Percentiles rank a stretch among this genome's conserved stretches.
These are phyloP conservation scores for Tinamus guttatus DNA, from an alignment of 2,113 vertebrate species.

Conservation along the genomic window DNA sequence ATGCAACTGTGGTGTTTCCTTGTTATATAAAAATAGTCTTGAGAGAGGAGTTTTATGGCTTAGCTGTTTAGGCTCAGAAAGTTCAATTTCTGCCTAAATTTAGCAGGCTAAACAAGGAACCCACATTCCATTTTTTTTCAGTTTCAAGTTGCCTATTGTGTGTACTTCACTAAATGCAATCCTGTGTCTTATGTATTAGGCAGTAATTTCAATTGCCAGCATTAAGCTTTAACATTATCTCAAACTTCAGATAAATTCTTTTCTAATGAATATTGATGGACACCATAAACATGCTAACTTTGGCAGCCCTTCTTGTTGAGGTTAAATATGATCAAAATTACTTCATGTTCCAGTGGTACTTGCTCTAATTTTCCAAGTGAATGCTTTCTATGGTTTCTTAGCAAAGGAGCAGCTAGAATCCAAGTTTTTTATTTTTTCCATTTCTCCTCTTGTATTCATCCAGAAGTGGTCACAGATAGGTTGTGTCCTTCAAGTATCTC, in stretches of 20 bases:
- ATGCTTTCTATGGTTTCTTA: not conserved
- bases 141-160: not conserved
- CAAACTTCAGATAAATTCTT: not conserved
- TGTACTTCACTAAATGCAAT: not conserved
- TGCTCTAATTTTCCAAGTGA: not conserved
- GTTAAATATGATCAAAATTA: not conserved
- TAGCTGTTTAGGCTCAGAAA: not conserved
- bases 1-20: not conserved
- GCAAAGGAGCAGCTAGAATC: not conserved
- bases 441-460: not conserved
- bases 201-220: not conserved
- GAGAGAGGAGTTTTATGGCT: not conserved
- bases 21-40: not conserved
- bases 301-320: not conserved
- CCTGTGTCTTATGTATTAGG: not conserved
- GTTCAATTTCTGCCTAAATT: not conserved
- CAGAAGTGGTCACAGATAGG: not conserved
- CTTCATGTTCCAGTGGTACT: not conserved
- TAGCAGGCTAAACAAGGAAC: not conserved
- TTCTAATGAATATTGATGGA: not conserved
- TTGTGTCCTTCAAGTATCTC: not conserved
- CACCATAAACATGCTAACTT: not conserved
- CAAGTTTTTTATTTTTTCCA: not conserved
- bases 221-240: not conserved
- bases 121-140: not conserved